Evolutionary conservation across 2,888 invertebrate species (phyloP).

Genomic region (Drosophila nr. perissopoda): DNA sequence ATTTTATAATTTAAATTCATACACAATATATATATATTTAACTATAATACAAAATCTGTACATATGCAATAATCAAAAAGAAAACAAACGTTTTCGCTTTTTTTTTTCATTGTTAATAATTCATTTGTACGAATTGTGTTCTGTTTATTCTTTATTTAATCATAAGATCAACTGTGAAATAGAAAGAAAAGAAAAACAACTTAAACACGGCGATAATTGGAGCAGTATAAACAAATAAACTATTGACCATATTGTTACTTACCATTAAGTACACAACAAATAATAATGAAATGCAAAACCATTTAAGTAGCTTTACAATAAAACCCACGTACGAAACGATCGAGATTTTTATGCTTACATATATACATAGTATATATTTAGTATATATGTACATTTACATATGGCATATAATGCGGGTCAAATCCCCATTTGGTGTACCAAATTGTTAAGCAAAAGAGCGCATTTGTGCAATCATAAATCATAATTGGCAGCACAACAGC

Average conservation of each 20-base stretch:
- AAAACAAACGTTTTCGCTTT: neutral
- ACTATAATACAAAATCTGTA: slow-evolving; percentile 34
- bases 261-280: slow-evolving; percentile 31
- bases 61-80: slow-evolving; percentile 31
- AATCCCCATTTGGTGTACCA: slow-evolving; percentile 3
- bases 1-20: slow-evolving; percentile 39
- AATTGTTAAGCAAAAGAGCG: slow-evolving; percentile 7
- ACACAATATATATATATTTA: slow-evolving; percentile 15
- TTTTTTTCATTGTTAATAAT: slow-evolving; percentile 14
- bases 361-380: neutral
- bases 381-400: slow-evolving; percentile 7
- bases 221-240: slow-evolving; percentile 11
- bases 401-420: slow-evolving; percentile 6
- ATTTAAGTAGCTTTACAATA: slow-evolving; percentile 15
- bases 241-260: slow-evolving; percentile 47
- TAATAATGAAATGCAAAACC: slow-evolving; percentile 6
- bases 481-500: slow-evolving; percentile 29
- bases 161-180: slow-evolving; percentile 42
- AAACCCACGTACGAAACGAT: slow-evolving; percentile 11
- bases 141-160: slow-evolving; percentile 17
- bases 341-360: slow-evolving; percentile 18
- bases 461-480: slow-evolving; percentile 12
- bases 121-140: slow-evolving; percentile 14
- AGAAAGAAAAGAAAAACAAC: slow-evolving; percentile 19
- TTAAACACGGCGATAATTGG: slow-evolving; percentile 1